phyloP scores from a whole-genome alignment of 2,113 vertebrate species.

The Callorhinus ursinus region DNA sequence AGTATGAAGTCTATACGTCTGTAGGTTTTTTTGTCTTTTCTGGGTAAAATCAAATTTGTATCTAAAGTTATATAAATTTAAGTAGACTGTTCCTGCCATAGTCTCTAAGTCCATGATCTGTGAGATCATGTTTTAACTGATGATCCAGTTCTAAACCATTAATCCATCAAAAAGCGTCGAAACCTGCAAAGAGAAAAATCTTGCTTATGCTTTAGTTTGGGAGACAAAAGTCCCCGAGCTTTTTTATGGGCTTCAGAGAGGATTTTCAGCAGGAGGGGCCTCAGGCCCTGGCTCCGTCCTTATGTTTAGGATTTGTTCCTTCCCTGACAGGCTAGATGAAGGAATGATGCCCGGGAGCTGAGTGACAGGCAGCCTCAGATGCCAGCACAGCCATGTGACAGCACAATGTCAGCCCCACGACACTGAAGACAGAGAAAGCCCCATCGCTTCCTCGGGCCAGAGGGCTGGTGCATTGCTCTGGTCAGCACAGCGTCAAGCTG shows the following conservation, averaged over 20 bases:
- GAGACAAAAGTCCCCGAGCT: background rate
- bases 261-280: background rate
- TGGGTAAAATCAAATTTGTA: conserved; percentile 26
- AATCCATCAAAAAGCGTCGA: background rate
- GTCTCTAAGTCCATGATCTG: background rate
- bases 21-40: background rate
- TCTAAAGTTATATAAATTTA: background rate
- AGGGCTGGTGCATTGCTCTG: background rate
- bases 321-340: background rate
- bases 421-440: background rate
- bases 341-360: background rate
- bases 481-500: background rate
- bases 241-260: background rate
- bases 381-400: background rate
- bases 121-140: background rate
- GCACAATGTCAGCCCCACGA: background rate
- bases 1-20: background rate
- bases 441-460: background rate
- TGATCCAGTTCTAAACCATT: background rate
- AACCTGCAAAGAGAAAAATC: background rate
- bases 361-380: background rate
- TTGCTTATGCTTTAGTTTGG: background rate
- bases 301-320: background rate
- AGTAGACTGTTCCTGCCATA: background rate
- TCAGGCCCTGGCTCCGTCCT: background rate